phyloP scores from a whole-genome alignment of 2,888 invertebrate genomes.

The Diplolepis rosae region DNA sequence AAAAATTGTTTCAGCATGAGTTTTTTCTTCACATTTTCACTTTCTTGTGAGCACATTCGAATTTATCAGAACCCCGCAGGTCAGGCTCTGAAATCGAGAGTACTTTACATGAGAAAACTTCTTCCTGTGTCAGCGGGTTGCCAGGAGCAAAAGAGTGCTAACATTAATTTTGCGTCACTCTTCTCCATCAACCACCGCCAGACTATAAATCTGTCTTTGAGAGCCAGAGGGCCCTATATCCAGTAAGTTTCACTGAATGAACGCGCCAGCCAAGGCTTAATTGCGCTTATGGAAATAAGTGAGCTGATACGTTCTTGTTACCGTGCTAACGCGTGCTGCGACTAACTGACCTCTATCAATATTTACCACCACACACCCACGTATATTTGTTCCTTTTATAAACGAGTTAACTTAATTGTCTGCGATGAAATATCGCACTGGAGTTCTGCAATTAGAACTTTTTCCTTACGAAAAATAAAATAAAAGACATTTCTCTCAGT shows the following conservation, averaged over 20 bases:
- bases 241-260: slow-evolving; percentile 48
- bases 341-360: slow-evolving; percentile 46
- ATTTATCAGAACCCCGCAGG: too few relatives aligned
- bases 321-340: slow-evolving; percentile 38
- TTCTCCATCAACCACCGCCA: slow-evolving; percentile 43
- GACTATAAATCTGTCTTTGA: slow-evolving; percentile 51
- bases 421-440: not conserved
- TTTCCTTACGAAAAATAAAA: too few relatives aligned
- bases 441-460: not conserved
- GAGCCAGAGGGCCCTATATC: slow-evolving; percentile 49
- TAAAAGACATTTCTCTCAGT: too few relatives aligned
- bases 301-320: slow-evolving; percentile 36
- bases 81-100: too few relatives aligned
- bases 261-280: slow-evolving; percentile 45
- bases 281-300: slow-evolving; percentile 51
- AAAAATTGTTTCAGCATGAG: too few relatives aligned
- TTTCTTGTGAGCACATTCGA: too few relatives aligned
- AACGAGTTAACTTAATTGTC: slow-evolving; percentile 49
- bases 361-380: slow-evolving; percentile 43
- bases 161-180: slow-evolving; percentile 58
- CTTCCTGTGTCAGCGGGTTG: slow-evolving; percentile 47
- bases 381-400: slow-evolving; percentile 48
- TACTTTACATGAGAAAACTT: slow-evolving; percentile 37
- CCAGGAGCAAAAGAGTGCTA: slow-evolving; percentile 52
- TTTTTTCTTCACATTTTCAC: too few relatives aligned